These are phyloP conservation scores for Paradisaea rubra DNA, from an alignment of 2,113 vertebrate genomes.

Conservation along the genomic window DNA sequence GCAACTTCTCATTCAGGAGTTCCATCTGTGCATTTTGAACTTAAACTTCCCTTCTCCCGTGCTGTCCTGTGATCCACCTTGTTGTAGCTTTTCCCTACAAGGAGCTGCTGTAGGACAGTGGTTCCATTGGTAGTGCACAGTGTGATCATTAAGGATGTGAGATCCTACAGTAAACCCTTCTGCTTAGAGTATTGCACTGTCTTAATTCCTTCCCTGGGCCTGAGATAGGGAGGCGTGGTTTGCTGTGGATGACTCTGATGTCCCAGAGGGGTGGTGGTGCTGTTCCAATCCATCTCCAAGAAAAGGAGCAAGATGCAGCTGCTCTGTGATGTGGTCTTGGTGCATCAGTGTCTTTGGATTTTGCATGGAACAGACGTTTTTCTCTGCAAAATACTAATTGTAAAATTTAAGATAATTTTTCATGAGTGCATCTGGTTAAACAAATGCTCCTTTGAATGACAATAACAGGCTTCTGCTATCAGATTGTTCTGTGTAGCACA, in stretches of 20 bases:
- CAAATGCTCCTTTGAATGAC: conserved; percentile 18
- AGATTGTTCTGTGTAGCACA: background rate
- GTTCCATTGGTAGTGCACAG: background rate
- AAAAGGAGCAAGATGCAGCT: background rate
- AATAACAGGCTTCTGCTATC: background rate
- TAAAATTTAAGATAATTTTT: conserved; percentile 19
- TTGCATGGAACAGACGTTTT: background rate
- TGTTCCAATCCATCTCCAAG: background rate
- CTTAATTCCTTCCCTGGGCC: background rate
- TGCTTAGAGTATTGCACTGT: background rate
- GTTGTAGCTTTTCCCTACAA: background rate
- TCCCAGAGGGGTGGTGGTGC: background rate
- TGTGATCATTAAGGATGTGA: background rate
- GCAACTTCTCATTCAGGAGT: background rate
- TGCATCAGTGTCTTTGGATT: background rate
- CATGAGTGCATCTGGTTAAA: conserved; percentile 5
- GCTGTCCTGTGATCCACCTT: background rate
- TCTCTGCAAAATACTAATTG: background rate
- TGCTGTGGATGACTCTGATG: background rate
- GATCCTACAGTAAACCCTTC: background rate
- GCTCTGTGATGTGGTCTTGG: background rate
- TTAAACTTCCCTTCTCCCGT: background rate
- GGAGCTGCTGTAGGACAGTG: background rate
- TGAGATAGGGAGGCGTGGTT: background rate
- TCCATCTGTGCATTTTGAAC: accelerated